Base-by-base conservation (phyloP, 2,888 invertebrate species). In the Rhagophthalmus giganteus region DNA sequence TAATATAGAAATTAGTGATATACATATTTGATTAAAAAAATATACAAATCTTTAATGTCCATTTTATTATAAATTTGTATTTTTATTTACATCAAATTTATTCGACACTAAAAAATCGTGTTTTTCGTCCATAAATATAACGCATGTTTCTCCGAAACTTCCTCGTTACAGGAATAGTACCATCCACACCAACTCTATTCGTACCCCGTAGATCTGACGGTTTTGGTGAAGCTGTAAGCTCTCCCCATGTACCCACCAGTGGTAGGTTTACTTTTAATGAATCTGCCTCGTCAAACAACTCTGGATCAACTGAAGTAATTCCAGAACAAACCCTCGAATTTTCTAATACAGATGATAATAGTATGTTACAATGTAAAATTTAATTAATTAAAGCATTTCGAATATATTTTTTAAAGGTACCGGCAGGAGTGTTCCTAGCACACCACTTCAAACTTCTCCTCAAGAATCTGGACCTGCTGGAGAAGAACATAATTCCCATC, bases 211-310 rank as follows among this genome's bases (percentile, higher is more conserved):
- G 92, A 53, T 85, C 82, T 53, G 93, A 94, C 72, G 92, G 91
- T 41, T 92, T 92, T 76, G 90, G 92, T 26, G 92, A 94, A 71
- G 93, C 93, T 31, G 90, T 94, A 25, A 93, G 93, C 71, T 94
- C 94, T 0, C 94, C 94, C 2, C 85, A 88, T 75, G 85, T 87
- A 15, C 83, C 83, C 2, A 74, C 75, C 48, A 74, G 74, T 55
- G 81, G 82, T 39, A 78, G 85, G 58, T 87, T 87, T 65, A 83
- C 81, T 10, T 86, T 85, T 65, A 80, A 81, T 46, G 86, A 85
- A 61, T 74, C 80, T 2, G 69, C 74, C 4, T 60, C 68, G 14
- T 63, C 65, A 26, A 63, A 59, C 44, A 63, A 62, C 24, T 57
- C 62, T 37, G 62, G 57, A 44, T 66, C 67, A 35, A 69, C 65